Percentiles rank a stretch among this genome's conserved stretches.
Conservation (phyloP, 2,797 vertebrate genomes). For the Eulemur mongoz region DNA sequence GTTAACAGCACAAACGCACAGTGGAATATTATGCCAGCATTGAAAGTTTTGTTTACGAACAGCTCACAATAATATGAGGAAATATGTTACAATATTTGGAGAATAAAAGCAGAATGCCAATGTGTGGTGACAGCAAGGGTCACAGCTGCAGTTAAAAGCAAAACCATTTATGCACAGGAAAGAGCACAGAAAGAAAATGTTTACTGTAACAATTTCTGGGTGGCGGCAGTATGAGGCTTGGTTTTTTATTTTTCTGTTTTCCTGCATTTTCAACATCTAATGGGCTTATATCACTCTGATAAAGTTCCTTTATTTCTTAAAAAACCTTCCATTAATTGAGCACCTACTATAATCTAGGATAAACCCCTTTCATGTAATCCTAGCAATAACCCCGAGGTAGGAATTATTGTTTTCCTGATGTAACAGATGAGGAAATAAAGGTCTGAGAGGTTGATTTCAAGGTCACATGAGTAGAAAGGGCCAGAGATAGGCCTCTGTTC, state of each 20-base stretch:
- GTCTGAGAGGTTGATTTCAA: background rate
- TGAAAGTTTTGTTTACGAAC: constrained; percentile 48
- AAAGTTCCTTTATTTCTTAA: background rate
- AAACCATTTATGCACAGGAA: background rate
- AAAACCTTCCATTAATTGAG: background rate
- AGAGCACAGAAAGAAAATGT: background rate
- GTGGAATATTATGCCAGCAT: background rate
- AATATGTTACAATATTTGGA: background rate
- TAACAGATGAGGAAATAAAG: background rate
- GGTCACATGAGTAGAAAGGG: background rate
- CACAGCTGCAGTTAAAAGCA: background rate
- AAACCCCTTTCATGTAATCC: background rate
- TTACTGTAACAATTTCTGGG: background rate
- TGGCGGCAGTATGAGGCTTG: background rate
- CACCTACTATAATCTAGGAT: background rate
- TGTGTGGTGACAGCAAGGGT: background rate
- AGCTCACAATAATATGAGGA: background rate
- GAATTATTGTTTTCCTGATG: background rate
- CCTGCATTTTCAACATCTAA: background rate
- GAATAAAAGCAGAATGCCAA: constrained; percentile 30
- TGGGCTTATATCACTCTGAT: background rate
- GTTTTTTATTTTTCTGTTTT: background rate
- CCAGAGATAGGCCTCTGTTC: background rate
- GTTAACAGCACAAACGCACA: background rate
- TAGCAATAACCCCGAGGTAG: background rate